Percentiles rank a stretch among this genome's conserved stretches.
Evolutionary conservation across 2,888 invertebrate genomes (phyloP).

Genomic region (Rotaria socialis): DNA sequence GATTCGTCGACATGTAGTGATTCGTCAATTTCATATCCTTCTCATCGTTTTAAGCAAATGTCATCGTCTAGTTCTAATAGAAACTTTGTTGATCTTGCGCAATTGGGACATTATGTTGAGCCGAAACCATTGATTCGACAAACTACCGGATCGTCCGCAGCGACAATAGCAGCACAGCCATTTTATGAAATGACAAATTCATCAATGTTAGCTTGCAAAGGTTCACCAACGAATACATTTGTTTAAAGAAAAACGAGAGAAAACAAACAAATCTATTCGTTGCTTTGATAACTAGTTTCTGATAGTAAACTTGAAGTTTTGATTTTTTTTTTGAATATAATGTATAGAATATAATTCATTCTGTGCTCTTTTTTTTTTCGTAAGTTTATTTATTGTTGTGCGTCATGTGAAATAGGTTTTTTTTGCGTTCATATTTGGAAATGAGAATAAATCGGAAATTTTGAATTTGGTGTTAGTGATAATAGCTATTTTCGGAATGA

Average conservation of each 20-base stretch:
- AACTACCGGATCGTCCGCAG: neutral
- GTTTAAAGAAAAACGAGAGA: neutral
- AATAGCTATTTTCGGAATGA: no score
- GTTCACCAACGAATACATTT: conserved; percentile 34
- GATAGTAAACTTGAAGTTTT: conserved; percentile 2
- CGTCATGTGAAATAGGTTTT: neutral
- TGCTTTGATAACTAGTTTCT: neutral
- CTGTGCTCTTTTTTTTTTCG: neutral
- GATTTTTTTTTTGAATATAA: neutral
- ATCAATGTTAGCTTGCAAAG: conserved; percentile 20
- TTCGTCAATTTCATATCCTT: conserved; percentile 1
- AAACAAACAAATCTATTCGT: neutral
- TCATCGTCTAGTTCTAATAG: neutral
- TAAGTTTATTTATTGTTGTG: conserved; percentile 10
- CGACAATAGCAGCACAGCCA: neutral
- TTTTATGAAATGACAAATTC: conserved; percentile 20
- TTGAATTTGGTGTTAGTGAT: neutral
- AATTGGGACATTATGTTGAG: conserved; percentile 36
- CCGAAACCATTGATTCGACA: neutral
- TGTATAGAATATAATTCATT: neutral
- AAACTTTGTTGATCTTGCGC: neutral
- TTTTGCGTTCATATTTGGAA: neutral
- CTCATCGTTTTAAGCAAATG: neutral
- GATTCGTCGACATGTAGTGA: conserved; percentile 30
- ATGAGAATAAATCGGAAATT: neutral